Percentiles rank a stretch among this genome's conserved stretches.
These are phyloP conservation scores for Anabas testudineus DNA, from an alignment of 2,797 vertebrate species.

Conservation along the genomic window DNA sequence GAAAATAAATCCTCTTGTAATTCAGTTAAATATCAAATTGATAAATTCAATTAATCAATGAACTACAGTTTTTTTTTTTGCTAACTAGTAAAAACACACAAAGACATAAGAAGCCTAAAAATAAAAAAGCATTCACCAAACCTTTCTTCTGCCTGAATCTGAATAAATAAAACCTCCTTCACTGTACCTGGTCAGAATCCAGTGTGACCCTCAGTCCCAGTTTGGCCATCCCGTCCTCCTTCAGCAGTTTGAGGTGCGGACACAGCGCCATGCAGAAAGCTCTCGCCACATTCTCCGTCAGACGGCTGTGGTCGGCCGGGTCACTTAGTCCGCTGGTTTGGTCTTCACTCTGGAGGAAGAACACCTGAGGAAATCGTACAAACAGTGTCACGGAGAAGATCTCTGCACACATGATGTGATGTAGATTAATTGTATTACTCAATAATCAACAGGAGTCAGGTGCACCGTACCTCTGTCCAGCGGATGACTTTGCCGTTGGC, in stretches of 20 bases:
- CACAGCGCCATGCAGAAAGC: constrained; percentile 96
- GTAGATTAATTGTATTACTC: neutral
- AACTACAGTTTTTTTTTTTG: too few relatives aligned
- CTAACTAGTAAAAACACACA: too few relatives aligned
- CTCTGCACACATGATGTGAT: neutral
- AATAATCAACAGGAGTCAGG: neutral
- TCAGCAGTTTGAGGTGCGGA: constrained; percentile 95
- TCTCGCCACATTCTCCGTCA: constrained; percentile 95
- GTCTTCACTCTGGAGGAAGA: constrained; percentile 95
- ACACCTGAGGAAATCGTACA: constrained; percentile 85
- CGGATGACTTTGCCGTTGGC: constrained; percentile 97
- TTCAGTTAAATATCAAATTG: too few relatives aligned
- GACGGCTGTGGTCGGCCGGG: constrained; percentile 96
- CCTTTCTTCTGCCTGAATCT: neutral
- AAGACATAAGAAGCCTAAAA: too few relatives aligned
- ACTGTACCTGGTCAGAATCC: constrained; percentile 93
- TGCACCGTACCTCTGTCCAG: constrained; percentile 92
- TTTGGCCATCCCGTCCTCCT: constrained; percentile 98
- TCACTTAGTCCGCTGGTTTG: constrained; percentile 91
- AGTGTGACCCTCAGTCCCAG: constrained; percentile 94
- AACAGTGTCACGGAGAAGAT: neutral
- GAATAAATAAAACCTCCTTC: neutral
- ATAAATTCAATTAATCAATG: too few relatives aligned
- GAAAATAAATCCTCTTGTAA: too few relatives aligned
- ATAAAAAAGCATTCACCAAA: too few relatives aligned